Conservation (phyloP, 1,140 invertebrate genomes). For the Chelonus insularis region DNA sequence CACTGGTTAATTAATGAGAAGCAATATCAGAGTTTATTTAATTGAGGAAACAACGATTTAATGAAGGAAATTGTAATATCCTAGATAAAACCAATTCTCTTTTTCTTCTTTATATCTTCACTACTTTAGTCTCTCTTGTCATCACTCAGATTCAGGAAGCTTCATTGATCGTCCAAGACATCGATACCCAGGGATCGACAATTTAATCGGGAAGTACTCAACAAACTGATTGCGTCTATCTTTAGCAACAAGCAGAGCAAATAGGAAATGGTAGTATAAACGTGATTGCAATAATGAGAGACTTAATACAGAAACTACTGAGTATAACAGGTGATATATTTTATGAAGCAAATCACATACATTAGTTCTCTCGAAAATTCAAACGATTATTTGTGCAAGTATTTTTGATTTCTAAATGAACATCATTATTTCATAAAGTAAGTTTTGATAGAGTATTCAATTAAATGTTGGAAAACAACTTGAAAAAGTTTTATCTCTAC, state of each 20-base stretch:
- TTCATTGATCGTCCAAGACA: background rate
- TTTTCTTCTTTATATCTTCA: background rate
- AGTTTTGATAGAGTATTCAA: too few species aligned
- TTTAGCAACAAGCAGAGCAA: background rate
- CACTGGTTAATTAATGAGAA: too few species aligned
- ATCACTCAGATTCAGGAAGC: background rate
- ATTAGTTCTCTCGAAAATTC: too few species aligned
- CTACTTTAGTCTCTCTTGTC: background rate
- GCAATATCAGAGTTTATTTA: too few species aligned
- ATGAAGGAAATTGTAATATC: slow-evolving; percentile 2
- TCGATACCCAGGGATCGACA: background rate
- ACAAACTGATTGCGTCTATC: background rate
- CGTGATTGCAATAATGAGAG: background rate
- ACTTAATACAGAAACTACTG: background rate
- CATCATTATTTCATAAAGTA: too few species aligned
- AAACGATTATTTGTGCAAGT: too few species aligned
- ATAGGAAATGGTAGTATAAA: background rate
- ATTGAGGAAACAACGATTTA: too few species aligned
- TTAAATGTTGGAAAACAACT: too few species aligned
- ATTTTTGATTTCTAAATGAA: too few species aligned
- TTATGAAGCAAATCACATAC: too few species aligned
- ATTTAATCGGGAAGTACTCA: background rate
- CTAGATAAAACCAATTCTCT: background rate
- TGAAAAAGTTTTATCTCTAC: too few species aligned
- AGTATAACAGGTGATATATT: too few species aligned